Base-by-base conservation (phyloP, 2,113 vertebrate species). In the Eira barbara region DNA sequence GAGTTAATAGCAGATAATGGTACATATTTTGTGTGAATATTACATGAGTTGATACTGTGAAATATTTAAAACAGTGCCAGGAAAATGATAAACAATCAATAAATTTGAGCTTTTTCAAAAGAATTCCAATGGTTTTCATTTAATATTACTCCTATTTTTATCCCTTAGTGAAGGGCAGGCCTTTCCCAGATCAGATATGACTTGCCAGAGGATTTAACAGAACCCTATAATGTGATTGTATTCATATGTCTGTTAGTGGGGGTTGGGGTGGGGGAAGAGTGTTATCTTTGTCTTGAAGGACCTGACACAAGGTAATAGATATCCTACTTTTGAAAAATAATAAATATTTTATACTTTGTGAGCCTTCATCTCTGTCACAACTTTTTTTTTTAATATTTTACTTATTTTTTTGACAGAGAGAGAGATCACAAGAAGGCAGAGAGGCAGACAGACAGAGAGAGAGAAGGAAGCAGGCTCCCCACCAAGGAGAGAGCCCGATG, bases 241-340 rank as follows among this genome's bases (percentile, higher is more conserved):
- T 18, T 57, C 13, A 10, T 57, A 36, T 65, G 8, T 42, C 20
- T 57, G 18, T 42, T 31, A 13, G 59, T 25, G 10, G 4, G 31
- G 2, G 31, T 15, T 76, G 10, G 6, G 1, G 57, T 8, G 2
- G 0, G 55, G n/a, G 2, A 2, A 29, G 1, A 65, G 59, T 1
- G 10, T 4, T 39, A 39, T 52, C 17, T 14, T 45, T 82, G 20
- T 59, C 15, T 39, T 20, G 18, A 96, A 95, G 20, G 15, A 76
- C 18, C 14, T 93, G 52, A 67, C 6, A 67, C 23, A 81, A n/a
- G 39, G 55, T 89, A 69, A 78, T 27, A 96, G 4, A 31, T 74
- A n/a, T 20, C 20, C 6, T 93, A 59, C 49, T 82, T 73, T 91
- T 76, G 27, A 42, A 89, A 74, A 21, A 65, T 18, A 45, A 67